These are phyloP conservation scores for Leptopterna dolabrata DNA, from an alignment of 2,888 invertebrate species.

Conservation along the genomic window DNA sequence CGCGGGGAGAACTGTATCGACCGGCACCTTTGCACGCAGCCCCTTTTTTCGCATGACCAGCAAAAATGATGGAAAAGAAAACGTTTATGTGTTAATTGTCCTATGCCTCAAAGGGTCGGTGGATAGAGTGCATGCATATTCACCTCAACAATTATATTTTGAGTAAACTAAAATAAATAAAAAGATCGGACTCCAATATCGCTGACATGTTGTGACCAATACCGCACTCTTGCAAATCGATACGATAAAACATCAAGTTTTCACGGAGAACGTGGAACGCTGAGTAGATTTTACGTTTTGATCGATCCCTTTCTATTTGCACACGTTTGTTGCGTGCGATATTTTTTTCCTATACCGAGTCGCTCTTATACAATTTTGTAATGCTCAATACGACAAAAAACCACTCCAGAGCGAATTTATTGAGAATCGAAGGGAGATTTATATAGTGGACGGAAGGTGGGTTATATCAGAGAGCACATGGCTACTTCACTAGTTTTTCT, in stretches of 20 bases:
- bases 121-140: neutral
- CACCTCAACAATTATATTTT: neutral
- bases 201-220: neutral
- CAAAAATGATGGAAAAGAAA: constrained; percentile 32
- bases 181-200: neutral
- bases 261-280: neutral
- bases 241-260: neutral
- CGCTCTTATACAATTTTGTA: neutral
- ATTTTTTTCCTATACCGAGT: neutral
- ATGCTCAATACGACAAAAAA: neutral
- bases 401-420: neutral
- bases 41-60: constrained; percentile 36
- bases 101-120: neutral
- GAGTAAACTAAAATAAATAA: neutral
- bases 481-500: neutral
- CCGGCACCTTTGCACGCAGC: constrained; percentile 27
- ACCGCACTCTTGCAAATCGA: neutral
- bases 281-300: neutral
- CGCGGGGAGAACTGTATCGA: constrained; percentile 43
- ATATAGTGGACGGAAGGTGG: neutral
- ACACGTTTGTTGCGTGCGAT: neutral
- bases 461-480: neutral
- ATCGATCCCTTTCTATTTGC: neutral
- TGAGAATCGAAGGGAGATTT: neutral
- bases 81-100: neutral